These are phyloP conservation scores for Aspidiotus destructor DNA, from an alignment of 2,888 invertebrate genomes.

Conservation along the genomic window DNA sequence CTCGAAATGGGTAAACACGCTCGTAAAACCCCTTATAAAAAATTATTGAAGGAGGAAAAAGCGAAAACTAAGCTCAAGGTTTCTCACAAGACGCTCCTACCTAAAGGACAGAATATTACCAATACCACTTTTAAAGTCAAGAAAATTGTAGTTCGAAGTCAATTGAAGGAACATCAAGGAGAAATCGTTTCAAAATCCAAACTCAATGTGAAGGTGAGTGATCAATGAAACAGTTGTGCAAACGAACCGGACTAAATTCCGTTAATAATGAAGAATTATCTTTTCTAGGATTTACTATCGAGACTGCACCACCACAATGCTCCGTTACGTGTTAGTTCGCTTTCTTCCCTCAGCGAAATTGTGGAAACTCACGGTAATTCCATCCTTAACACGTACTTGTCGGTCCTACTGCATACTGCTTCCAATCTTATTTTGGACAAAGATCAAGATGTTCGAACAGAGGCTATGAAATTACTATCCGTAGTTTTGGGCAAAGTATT, in stretches of 20 bases:
- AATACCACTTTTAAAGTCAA: slow-evolving; percentile 80
- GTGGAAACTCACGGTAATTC: slow-evolving; percentile 45
- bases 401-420: slow-evolving; percentile 57
- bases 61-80: slow-evolving; percentile 80
- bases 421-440: slow-evolving; percentile 61
- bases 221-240: background rate
- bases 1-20: slow-evolving; percentile 28
- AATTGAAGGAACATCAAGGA: slow-evolving; percentile 51
- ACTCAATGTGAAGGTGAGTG: slow-evolving; percentile 53
- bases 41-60: slow-evolving; percentile 71
- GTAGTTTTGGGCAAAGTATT: slow-evolving; percentile 40
- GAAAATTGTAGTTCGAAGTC: slow-evolving; percentile 72
- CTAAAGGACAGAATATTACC: slow-evolving; percentile 81
- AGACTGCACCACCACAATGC: slow-evolving; percentile 67
- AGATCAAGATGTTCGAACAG: slow-evolving; percentile 50
- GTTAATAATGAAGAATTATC: background rate
- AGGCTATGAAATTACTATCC: slow-evolving; percentile 46
- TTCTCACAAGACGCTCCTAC: slow-evolving; percentile 56
- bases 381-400: slow-evolving; percentile 51
- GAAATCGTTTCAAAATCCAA: slow-evolving; percentile 57
- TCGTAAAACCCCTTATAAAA: slow-evolving; percentile 47
- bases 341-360: slow-evolving; percentile 48
- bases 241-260: background rate
- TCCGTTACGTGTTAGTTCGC: slow-evolving; percentile 55
- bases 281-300: slow-evolving; percentile 53